Evolutionary conservation across 2,797 vertebrate species (phyloP).

Genomic region (Pagetopsis macropterus): DNA sequence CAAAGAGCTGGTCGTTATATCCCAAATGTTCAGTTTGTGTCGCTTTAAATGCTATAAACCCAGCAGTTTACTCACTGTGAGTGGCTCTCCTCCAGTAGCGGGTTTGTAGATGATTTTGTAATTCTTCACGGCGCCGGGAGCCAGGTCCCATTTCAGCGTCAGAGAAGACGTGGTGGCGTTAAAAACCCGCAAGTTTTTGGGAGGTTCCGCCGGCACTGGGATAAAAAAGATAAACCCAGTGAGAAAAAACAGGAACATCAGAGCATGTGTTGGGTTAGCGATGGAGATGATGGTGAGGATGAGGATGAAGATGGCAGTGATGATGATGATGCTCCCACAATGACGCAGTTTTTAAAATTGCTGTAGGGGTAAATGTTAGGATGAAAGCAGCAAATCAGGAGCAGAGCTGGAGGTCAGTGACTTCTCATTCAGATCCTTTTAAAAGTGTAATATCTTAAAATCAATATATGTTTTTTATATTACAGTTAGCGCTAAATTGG

Average conservation of each 20-base stretch:
- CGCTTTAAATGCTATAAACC: background rate
- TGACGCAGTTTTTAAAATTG: conserved; percentile 41
- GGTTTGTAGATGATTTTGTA: conserved; percentile 89
- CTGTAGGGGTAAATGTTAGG: conserved; percentile 38
- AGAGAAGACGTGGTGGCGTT: conserved; percentile 91
- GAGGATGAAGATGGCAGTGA: conserved; percentile 12
- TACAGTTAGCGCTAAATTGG: too few relatives aligned
- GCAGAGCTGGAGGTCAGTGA: conserved; percentile 36
- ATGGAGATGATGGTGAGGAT: conserved; percentile 17
- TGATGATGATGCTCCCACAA: conserved; percentile 25
- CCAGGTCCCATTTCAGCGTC: conserved; percentile 92
- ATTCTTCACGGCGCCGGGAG: conserved; percentile 89
- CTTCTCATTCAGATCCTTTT: conserved; percentile 7
- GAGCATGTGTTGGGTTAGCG: background rate
- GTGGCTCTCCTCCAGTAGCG: conserved; percentile 80
- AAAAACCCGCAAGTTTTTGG: conserved; percentile 91
- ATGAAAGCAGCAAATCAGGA: conserved; percentile 33
- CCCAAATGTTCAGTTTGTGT: background rate
- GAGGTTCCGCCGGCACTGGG: conserved; percentile 87
- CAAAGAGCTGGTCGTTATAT: background rate
- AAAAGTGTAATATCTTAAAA: too few relatives aligned
- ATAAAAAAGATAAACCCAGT: conserved; percentile 37
- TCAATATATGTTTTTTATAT: too few relatives aligned
- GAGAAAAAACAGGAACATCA: conserved; percentile 7
- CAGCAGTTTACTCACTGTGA: conserved; percentile 79